These are phyloP conservation scores for Nyctalus aviator DNA, from an alignment of 2,797 vertebrate species.

Conservation along the genomic window DNA sequence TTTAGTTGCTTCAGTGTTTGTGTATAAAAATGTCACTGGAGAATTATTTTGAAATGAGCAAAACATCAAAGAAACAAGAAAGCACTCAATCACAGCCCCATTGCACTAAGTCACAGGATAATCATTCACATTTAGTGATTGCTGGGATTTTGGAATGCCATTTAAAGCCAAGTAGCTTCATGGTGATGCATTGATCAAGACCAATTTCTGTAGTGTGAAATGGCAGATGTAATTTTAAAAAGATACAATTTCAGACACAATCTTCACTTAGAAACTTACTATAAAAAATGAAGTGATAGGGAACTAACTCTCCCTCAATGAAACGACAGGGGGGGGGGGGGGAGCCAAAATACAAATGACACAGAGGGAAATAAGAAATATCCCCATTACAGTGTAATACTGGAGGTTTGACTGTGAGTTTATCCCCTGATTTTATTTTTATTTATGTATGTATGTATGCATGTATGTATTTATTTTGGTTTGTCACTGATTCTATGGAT, in stretches of 20 bases:
- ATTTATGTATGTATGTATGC: background rate
- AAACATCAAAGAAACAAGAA: slow-evolving; percentile 39
- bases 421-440: background rate
- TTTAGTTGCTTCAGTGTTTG: background rate
- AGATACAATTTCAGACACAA: slow-evolving; percentile 34
- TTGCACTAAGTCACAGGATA: background rate
- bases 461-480: background rate
- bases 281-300: background rate
- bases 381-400: background rate
- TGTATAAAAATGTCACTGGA: background rate
- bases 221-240: slow-evolving; percentile 6
- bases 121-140: slow-evolving; percentile 20
- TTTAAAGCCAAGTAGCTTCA: background rate
- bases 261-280: background rate
- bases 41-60: slow-evolving; percentile 41
- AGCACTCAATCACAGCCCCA: background rate
- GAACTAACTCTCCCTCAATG: background rate
- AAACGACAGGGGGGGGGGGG: too few relatives aligned
- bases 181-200: background rate
- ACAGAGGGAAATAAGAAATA: background rate
- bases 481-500: background rate
- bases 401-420: background rate
- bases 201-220: background rate
- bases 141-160: background rate
- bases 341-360: background rate